Evolutionary conservation across 2,797 vertebrate species (phyloP), one percentile per base, ranked within the genome.

Genomic region (Margarornis squamiger): DNA sequence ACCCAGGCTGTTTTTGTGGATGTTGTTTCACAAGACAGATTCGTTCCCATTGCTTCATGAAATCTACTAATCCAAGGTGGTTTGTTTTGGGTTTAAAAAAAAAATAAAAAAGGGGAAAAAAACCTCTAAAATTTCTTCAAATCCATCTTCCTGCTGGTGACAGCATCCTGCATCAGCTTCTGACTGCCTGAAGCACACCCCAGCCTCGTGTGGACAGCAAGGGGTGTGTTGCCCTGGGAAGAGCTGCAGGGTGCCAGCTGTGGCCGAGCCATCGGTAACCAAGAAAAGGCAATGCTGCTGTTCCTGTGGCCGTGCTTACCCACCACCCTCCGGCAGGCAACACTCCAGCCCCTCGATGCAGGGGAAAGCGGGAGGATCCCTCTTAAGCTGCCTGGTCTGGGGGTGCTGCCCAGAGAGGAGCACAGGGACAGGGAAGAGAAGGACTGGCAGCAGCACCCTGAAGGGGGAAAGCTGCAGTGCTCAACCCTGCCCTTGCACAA

Each of bases 1-100:
- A 58, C 79, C 75, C 70, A 90, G 66, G 57, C 78, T 91, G 58
- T 13, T 58, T 91, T 91, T 58, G 77, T 95, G 90, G 77, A 27
- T 94, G 75, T 94, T 96, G 85, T 95, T 96, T 88, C 93, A 75
- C 78, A 81, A 82, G 75, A 67, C 81, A 66, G 36, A 88, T 95
- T 96, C 2, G 4, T 73, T 96, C 79, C 36, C 41, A 16, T 72
- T 3, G 0, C 20, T 81, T 68, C 14, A 2, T 70, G 41, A 54
- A 30, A 14, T 41, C 43, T 82, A 11, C 17, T 54, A 36, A 30
- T 61, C 6, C 24, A 38, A 68, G 7, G 14, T n/a, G 43, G 14
- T 27, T 27, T 29, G 26, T 51, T 51, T 20, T 11, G 19, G 7
- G 17, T 7, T 24, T n/a, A 8, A 48, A 54, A 39, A 54, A 39